Percentiles rank a stretch among this genome's conserved stretches.
Conservation (phyloP, 37 sponge, comb jelly and placozoan species). For the Beroe ovata region DNA sequence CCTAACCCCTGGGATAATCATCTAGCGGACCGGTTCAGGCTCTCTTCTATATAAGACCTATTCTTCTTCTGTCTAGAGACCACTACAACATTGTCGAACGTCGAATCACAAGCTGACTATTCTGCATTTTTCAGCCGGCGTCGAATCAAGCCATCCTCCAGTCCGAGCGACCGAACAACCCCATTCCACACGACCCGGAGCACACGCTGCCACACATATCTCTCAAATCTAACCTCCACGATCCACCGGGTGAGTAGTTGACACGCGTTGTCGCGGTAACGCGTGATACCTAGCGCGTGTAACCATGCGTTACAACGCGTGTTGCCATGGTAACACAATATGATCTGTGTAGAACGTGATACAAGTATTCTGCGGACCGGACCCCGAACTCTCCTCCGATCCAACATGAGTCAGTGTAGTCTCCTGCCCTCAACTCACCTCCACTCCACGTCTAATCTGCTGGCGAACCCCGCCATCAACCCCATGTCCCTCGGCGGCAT, state of each 20-base stretch:
- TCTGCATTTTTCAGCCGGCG: slow-evolving; percentile 30
- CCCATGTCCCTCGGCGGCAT: background rate
- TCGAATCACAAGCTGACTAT: background rate
- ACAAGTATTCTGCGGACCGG: background rate
- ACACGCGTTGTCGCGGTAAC: no score
- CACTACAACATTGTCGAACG: no score
- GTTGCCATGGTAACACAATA: no score
- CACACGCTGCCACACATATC: slow-evolving; percentile 28
- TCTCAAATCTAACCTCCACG: slow-evolving; percentile 20
- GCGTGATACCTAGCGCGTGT: no score
- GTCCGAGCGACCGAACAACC: slow-evolving; percentile 58
- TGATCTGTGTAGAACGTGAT: background rate
- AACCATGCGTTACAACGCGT: no score
- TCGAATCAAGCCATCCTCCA: slow-evolving; percentile 35
- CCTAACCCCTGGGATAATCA: no score
- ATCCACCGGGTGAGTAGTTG: slow-evolving; percentile 41
- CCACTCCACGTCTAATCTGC: background rate
- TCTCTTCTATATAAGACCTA: no score
- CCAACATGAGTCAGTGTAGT: slow-evolving; percentile 58
- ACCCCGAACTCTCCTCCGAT: slow-evolving; percentile 9
- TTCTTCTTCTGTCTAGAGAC: no score
- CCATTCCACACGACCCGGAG: slow-evolving; percentile 33
- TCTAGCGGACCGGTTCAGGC: no score
- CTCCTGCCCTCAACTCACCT: background rate
- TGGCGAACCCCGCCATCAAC: background rate